Evolutionary conservation across 2,888 invertebrate species (phyloP).

Genomic region (Andrena bucephala): DNA sequence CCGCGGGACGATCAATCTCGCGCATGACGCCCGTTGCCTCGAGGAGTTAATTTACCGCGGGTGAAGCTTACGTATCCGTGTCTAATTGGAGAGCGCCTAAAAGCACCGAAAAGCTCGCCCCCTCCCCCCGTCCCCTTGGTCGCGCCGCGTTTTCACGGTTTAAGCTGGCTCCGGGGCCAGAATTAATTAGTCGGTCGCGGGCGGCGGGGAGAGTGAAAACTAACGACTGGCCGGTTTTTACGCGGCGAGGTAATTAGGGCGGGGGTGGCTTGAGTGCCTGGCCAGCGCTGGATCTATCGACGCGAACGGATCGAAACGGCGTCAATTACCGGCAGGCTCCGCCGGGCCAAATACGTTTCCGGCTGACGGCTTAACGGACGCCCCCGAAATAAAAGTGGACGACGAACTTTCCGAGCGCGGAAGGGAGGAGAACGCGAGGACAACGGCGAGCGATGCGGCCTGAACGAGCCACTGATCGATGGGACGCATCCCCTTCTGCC

Average conservation of each 20-base stretch:
- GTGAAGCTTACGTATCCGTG: constrained; percentile 68
- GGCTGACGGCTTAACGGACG: constrained; percentile 53
- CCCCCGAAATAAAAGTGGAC: constrained; percentile 38
- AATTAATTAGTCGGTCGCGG: constrained; percentile 68
- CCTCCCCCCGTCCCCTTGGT: background rate
- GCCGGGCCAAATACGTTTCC: constrained; percentile 53
- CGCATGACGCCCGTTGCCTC: constrained; percentile 67
- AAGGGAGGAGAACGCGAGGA: constrained; percentile 22
- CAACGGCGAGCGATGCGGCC: constrained; percentile 17
- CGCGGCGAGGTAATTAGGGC: constrained; percentile 56
- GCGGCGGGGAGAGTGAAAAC: constrained; percentile 43
- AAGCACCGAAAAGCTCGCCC: constrained; percentile 36
- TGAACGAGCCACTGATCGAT: constrained; percentile 72
- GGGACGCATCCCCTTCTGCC: constrained; percentile 22
- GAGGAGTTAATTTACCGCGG: constrained; percentile 71
- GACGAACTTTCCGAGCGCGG: constrained; percentile 42
- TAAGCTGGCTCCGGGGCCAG: constrained; percentile 51
- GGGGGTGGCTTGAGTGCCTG: constrained; percentile 29
- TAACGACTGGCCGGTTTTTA: constrained; percentile 58
- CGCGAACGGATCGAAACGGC: constrained; percentile 69
- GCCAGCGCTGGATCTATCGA: constrained; percentile 37
- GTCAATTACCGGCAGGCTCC: constrained; percentile 65
- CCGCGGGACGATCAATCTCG: constrained; percentile 69
- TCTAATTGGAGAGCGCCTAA: constrained; percentile 69
- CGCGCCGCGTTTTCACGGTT: constrained; percentile 60